Evolutionary conservation across 2,888 invertebrate species (phyloP).

Genomic region (Tanytarsus gracilentus): DNA sequence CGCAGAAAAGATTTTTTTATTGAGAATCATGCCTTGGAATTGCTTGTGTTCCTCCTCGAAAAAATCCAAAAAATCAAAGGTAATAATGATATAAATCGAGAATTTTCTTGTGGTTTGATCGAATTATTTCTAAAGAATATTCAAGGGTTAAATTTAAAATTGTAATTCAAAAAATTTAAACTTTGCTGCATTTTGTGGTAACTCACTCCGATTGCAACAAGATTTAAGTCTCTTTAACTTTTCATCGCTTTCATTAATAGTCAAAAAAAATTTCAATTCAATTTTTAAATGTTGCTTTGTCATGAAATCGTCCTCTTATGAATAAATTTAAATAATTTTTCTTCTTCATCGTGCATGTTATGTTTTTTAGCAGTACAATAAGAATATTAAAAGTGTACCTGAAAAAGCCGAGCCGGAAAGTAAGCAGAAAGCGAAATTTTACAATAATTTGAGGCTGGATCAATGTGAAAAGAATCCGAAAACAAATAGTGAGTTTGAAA

Average conservation of each 20-base stretch:
- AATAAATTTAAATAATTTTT: slow-evolving; percentile 25
- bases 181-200: too few species aligned
- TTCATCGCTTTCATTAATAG: too few species aligned
- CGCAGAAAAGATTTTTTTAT: not conserved
- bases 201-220: too few species aligned
- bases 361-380: slow-evolving; percentile 10
- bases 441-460: slow-evolving; percentile 22
- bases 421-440: slow-evolving; percentile 18
- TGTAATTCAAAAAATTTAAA: too few species aligned
- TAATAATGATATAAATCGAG: slow-evolving; percentile 16
- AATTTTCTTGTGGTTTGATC: not conserved
- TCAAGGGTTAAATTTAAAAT: too few species aligned
- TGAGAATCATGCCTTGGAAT: slow-evolving; percentile 26
- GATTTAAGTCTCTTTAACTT: too few species aligned
- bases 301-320: too few species aligned
- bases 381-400: slow-evolving; percentile 27
- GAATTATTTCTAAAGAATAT: too few species aligned
- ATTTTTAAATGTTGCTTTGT: too few species aligned
- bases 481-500: slow-evolving; percentile 23
- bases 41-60: slow-evolving; percentile 24
- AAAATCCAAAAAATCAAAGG: slow-evolving; percentile 28
- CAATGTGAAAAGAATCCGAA: slow-evolving; percentile 25
- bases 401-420: slow-evolving; percentile 24
- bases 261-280: too few species aligned
- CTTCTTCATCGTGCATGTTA: not conserved